A percentile compares a stretch with the other conserved stretches of the same genome.
phyloP scores from a whole-genome alignment of 2,797 vertebrate genomes.

The Manis pentadactyla region DNA sequence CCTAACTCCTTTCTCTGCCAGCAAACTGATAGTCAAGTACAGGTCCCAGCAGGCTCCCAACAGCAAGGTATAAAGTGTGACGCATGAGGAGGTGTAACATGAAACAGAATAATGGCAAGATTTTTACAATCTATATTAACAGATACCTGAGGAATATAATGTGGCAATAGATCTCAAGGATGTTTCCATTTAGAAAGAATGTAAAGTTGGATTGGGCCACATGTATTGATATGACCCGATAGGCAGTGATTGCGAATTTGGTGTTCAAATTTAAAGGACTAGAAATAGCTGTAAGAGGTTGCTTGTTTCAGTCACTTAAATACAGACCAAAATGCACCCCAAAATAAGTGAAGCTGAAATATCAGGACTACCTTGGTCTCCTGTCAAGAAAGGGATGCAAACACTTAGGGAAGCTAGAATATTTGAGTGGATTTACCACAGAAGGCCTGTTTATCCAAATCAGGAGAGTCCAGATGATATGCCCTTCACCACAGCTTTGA shows the following conservation, averaged over 20 bases:
- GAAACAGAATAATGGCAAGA: neutral
- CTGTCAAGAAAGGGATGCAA: neutral
- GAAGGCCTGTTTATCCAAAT: neutral
- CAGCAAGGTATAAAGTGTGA: too few species aligned
- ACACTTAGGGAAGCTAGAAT: neutral
- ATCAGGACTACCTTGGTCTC: neutral
- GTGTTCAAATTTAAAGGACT: neutral
- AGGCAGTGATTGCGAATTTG: neutral
- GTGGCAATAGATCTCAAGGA: neutral
- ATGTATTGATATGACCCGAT: neutral
- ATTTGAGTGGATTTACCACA: neutral
- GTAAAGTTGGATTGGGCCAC: neutral
- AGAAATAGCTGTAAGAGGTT: neutral
- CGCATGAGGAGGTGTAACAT: too few species aligned
- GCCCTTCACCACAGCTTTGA: neutral
- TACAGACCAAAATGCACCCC: neutral
- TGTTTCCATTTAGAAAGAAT: neutral
- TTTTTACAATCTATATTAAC: neutral
- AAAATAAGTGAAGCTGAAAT: neutral
- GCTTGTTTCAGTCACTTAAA: neutral
- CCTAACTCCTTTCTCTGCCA: too few species aligned
- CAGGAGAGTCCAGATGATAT: neutral
- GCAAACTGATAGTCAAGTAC: too few species aligned
- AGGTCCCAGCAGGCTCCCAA: too few species aligned
- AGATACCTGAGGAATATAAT: neutral